Percentiles rank a stretch among this genome's conserved stretches.
phyloP scores from a whole-genome alignment of 1,140 invertebrate genomes.

The Neelides sp. region DNA sequence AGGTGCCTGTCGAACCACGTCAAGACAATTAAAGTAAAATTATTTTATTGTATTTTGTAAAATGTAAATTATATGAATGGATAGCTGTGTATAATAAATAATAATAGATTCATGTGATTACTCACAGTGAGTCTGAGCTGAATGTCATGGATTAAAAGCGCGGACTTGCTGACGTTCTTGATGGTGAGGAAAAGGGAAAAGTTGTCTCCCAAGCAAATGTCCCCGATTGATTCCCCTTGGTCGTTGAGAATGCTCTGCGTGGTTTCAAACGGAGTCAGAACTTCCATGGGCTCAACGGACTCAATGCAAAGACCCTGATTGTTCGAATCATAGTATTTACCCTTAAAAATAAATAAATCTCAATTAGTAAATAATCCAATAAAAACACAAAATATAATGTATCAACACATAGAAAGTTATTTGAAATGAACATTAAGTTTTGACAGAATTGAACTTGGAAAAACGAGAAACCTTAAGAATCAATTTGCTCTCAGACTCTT shows the following conservation, averaged over 20 bases:
- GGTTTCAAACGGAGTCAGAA: conserved; percentile 18
- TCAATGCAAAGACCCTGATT: conserved; percentile 16
- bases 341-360: conserved; percentile 11
- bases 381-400: too few relatives aligned
- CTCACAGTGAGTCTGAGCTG: background rate
- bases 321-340: conserved; percentile 17
- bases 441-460: background rate
- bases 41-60: background rate
- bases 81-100: too few relatives aligned
- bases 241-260: conserved; percentile 7
- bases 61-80: too few relatives aligned
- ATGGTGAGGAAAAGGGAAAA: conserved; percentile 14
- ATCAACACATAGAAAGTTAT: conserved; percentile 2
- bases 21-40: background rate
- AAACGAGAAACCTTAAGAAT: conserved; percentile 13
- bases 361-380: too few relatives aligned
- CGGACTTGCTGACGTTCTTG: conserved; percentile 14
- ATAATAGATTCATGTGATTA: too few relatives aligned
- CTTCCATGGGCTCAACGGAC: conserved; percentile 11
- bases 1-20: too few relatives aligned
- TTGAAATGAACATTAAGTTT: background rate
- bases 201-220: conserved; percentile 7
- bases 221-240: conserved; percentile 7
- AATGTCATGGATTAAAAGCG: background rate
- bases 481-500: conserved; percentile 18